phyloP scores from a whole-genome alignment of 2,113 vertebrate species.

The Phalacrocorax brasilianus region DNA sequence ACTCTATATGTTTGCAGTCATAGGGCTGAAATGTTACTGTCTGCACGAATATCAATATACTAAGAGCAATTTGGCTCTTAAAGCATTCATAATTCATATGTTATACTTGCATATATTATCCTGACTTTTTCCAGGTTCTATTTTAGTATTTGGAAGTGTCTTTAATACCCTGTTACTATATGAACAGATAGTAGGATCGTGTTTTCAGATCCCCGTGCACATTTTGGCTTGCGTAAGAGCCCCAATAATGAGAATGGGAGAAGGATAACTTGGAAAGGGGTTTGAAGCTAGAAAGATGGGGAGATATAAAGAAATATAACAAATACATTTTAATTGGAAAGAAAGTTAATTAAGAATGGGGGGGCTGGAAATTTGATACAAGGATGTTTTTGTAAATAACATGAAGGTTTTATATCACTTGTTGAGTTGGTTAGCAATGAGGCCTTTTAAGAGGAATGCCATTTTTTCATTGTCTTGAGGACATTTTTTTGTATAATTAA shows the following conservation, averaged over 20 bases:
- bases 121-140: neutral
- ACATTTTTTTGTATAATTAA: neutral
- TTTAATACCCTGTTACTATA: neutral
- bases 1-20: neutral
- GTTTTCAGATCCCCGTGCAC: neutral
- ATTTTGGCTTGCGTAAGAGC: neutral
- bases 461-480: neutral
- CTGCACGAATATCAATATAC: neutral
- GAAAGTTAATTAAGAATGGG: neutral
- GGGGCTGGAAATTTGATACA: neutral
- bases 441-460: neutral
- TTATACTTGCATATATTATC: neutral
- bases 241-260: neutral
- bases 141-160: neutral
- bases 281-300: neutral
- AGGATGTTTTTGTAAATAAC: neutral
- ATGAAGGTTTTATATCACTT: neutral
- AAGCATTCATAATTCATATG: neutral
- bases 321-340: neutral
- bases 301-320: neutral
- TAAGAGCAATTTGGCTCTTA: neutral
- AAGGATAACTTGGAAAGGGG: neutral
- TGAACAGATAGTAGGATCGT: neutral
- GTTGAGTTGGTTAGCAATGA: neutral
- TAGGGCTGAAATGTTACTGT: neutral